Conservation (phyloP, 1,140 invertebrate species). For the Heliconius himera region DNA sequence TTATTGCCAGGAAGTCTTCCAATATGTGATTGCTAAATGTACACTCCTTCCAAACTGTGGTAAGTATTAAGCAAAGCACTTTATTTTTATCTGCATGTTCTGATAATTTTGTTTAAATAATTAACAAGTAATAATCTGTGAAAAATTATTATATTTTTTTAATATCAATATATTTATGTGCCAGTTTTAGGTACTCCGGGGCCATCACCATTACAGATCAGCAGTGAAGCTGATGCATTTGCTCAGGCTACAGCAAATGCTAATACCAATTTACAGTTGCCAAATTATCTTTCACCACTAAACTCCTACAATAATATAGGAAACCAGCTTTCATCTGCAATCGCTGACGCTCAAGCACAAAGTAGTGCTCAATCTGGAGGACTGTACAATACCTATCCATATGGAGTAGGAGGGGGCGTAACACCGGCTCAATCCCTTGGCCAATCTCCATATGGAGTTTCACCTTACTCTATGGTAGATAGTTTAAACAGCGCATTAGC, state of each 20-base stretch:
- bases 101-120: too few species aligned
- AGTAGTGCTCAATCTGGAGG: conserved; percentile 17
- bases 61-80: conserved; percentile 4
- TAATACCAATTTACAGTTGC: not conserved
- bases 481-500: not conserved
- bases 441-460: conserved; percentile 21
- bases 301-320: not conserved
- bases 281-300: conserved; percentile 14
- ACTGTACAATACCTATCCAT: conserved; percentile 12
- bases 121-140: too few species aligned
- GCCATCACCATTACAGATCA: not conserved
- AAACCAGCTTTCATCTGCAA: conserved; percentile 14
- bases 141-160: too few species aligned
- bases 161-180: conserved; percentile 13
- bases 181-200: not conserved
- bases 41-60: conserved; percentile 38
- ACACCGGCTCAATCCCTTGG: conserved; percentile 23
- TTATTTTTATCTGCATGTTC: not conserved
- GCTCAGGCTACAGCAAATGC: conserved; percentile 21
- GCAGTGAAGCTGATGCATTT: conserved; percentile 3
- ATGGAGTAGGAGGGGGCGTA: not conserved
- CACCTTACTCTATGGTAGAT: conserved; percentile 11
- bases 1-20: conserved; percentile 46
- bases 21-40: conserved; percentile 50
- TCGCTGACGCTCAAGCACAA: conserved; percentile 19